phyloP scores from a whole-genome alignment of 2,113 vertebrate species.

The Lampris incognitus region DNA sequence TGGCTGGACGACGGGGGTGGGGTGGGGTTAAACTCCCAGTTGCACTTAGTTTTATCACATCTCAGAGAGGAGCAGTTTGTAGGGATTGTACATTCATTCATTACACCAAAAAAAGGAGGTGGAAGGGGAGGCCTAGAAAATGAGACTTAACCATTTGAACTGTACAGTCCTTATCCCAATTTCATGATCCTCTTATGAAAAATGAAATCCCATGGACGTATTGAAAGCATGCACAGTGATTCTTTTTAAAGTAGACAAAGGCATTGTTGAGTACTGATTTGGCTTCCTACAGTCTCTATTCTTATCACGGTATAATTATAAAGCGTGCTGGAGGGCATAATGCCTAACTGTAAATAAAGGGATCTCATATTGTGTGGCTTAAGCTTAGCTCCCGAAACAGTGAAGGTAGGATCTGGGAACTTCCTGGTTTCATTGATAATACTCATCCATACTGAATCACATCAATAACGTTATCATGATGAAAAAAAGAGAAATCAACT shows the following conservation, averaged over 20 bases:
- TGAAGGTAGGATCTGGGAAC: constrained; percentile 35
- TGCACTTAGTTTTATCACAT: constrained; percentile 27
- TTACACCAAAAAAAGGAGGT: background rate
- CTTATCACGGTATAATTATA: constrained; percentile 23
- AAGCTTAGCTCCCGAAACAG: constrained; percentile 26
- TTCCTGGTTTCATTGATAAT: background rate
- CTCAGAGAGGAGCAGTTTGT: constrained; percentile 14
- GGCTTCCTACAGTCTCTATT: constrained; percentile 41
- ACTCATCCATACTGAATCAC: background rate
- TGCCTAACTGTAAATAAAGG: constrained; percentile 35
- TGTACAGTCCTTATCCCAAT: constrained; percentile 57
- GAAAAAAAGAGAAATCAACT: background rate
- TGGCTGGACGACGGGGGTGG: background rate
- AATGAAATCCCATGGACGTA: constrained; percentile 32
- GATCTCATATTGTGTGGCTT: constrained; percentile 29
- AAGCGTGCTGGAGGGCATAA: constrained; percentile 19
- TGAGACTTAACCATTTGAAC: constrained; percentile 61
- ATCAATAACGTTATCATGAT: background rate
- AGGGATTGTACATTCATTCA: constrained; percentile 21
- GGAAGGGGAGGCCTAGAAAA: constrained; percentile 5
- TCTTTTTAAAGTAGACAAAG: constrained; percentile 38
- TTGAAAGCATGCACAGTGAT: constrained; percentile 39
- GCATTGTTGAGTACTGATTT: constrained; percentile 56
- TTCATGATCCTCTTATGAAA: constrained; percentile 71
- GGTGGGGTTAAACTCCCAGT: background rate